These are phyloP conservation scores for Limnephilus rhombicus DNA, from an alignment of 2,888 invertebrate genomes.

Conservation along the genomic window DNA sequence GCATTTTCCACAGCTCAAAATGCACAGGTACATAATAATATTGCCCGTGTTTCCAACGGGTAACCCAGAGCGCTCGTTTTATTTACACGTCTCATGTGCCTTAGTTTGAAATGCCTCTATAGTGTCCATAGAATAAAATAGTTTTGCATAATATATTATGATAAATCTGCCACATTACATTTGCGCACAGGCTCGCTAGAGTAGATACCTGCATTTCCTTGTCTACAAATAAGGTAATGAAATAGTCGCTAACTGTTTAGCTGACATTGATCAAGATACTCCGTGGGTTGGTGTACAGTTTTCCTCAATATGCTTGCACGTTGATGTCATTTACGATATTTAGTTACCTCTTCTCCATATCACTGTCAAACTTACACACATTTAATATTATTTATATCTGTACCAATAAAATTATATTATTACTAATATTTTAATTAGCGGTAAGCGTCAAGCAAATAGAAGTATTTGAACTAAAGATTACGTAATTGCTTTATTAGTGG, in stretches of 20 bases:
- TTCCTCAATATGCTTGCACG: background rate
- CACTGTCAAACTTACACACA: background rate
- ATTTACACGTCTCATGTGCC: constrained; percentile 2
- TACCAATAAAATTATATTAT: too few species aligned
- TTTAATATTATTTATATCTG: background rate
- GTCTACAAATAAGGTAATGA: constrained; percentile 3
- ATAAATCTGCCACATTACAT: constrained; percentile 25
- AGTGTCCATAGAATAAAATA: constrained; percentile 23
- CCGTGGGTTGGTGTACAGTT: background rate
- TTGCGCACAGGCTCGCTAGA: background rate
- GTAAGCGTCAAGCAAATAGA: too few species aligned
- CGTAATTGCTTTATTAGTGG: too few species aligned
- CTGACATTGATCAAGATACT: constrained; percentile 21
- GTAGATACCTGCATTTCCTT: background rate
- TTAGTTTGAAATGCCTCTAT: constrained; percentile 34
- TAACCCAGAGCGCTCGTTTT: background rate
- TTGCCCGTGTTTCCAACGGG: background rate
- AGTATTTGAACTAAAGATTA: too few species aligned
- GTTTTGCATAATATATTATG: constrained; percentile 32
- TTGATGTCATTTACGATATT: background rate
- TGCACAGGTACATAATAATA: background rate
- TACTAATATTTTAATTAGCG: too few species aligned
- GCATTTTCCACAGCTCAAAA: background rate
- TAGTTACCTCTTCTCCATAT: background rate
- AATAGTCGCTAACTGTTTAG: constrained; percentile 11